Evolutionary conservation across 1,140 invertebrate genomes (phyloP).

Genomic region (Bicyclus anynana): DNA sequence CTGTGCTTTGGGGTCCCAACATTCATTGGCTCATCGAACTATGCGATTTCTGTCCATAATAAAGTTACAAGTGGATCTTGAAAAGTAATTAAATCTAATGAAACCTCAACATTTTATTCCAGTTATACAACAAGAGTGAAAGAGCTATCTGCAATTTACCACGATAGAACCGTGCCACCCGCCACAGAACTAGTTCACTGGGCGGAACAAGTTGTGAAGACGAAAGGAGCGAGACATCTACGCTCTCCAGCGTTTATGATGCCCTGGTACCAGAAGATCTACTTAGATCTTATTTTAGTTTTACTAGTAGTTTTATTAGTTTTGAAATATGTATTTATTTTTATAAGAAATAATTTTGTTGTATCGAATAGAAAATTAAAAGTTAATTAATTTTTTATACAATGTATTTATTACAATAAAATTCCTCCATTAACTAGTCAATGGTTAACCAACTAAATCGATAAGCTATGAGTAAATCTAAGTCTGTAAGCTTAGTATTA

Average conservation of each 20-base stretch:
- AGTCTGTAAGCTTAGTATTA: no score
- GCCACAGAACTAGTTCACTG: slow-evolving; percentile 25
- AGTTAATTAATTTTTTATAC: neutral
- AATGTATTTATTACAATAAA: no score
- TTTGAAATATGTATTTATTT: neutral
- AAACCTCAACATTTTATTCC: neutral
- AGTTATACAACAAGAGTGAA: slow-evolving; percentile 23
- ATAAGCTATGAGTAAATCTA: no score
- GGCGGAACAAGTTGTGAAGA: slow-evolving; percentile 30
- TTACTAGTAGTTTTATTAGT: neutral
- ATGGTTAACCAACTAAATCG: no score
- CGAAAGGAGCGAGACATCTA: slow-evolving; percentile 55
- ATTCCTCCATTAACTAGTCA: no score
- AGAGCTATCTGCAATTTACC: slow-evolving; percentile 22
- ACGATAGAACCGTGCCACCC: slow-evolving; percentile 21
- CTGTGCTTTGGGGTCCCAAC: no score
- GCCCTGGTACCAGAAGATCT: slow-evolving; percentile 34
- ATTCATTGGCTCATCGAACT: no score
- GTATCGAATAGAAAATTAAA: neutral
- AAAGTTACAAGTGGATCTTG: no score
- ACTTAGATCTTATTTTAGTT: slow-evolving; percentile 15
- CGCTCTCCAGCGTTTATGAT: slow-evolving; percentile 59
- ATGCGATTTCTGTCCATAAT: no score
- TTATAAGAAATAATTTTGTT: neutral
- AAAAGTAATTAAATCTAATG: no score